phyloP scores from a whole-genome alignment of 2,888 invertebrate genomes.

The Tetragnatha montana region DNA sequence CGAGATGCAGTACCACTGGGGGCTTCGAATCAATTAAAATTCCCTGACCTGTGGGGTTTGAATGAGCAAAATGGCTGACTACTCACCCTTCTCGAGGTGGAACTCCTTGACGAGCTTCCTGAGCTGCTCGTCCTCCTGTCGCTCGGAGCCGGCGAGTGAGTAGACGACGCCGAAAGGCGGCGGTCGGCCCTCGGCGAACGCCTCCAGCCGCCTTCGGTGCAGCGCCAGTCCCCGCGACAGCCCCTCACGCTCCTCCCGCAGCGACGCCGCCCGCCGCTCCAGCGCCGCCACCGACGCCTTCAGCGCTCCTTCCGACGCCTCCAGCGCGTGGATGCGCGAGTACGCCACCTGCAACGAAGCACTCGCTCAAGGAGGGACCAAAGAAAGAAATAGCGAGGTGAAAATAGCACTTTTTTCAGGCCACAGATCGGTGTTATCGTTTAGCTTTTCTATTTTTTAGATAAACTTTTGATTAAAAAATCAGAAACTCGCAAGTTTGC shows the following conservation, averaged over 20 bases:
- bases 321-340: constrained; percentile 56
- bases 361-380: too few relatives aligned
- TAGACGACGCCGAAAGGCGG: constrained; percentile 63
- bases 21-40: too few relatives aligned
- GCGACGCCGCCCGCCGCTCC: constrained; percentile 60
- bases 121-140: constrained; percentile 61
- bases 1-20: too few relatives aligned
- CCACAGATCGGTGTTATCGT: too few relatives aligned
- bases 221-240: constrained; percentile 65
- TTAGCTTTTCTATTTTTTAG: too few relatives aligned
- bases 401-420: too few relatives aligned
- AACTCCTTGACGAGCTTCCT: constrained; percentile 35
- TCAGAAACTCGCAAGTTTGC: too few relatives aligned
- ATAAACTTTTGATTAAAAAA: too few relatives aligned
- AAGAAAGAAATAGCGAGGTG: too few relatives aligned
- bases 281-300: constrained; percentile 69
- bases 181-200: constrained; percentile 36
- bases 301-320: constrained; percentile 63
- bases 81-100: constrained; percentile 10
- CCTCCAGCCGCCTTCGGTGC: constrained; percentile 53
- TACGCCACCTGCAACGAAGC: constrained; percentile 53
- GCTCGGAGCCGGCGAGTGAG: constrained; percentile 52
- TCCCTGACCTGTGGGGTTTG: too few relatives aligned
- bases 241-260: constrained; percentile 71
- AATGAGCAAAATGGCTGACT: not conserved